A percentile compares a stretch with the other conserved stretches of the same genome.
phyloP scores from a whole-genome alignment of 2,113 vertebrate species.

The Paraplagusia blochii region DNA sequence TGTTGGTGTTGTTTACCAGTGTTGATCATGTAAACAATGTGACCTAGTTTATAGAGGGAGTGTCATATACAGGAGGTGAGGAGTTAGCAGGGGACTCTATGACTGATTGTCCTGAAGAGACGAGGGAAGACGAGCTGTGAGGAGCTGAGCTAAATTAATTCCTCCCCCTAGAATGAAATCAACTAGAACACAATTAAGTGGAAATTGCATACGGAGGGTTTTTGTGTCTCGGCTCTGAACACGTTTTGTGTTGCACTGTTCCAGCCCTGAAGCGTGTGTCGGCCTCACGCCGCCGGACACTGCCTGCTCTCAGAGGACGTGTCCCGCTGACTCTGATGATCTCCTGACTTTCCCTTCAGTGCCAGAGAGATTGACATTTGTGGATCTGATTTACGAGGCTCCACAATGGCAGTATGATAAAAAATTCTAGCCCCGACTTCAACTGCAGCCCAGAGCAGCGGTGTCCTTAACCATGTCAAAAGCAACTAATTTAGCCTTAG shows the following conservation, averaged over 20 bases:
- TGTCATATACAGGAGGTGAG: neutral
- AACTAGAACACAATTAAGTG: too few species aligned
- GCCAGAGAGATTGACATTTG: constrained; percentile 4
- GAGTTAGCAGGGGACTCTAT: constrained; percentile 15
- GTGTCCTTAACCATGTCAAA: too few species aligned
- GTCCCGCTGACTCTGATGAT: neutral
- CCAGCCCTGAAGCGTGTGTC: neutral
- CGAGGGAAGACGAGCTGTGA: constrained; percentile 14
- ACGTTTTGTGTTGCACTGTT: neutral
- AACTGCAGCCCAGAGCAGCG: neutral
- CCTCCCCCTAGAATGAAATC: too few species aligned
- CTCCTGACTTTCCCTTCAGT: constrained; percentile 1
- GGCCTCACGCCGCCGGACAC: neutral
- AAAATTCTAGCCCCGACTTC: neutral
- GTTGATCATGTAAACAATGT: constrained; percentile 14
- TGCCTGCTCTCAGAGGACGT: neutral
- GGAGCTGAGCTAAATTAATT: neutral
- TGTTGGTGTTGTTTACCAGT: too few species aligned
- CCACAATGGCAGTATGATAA: neutral
- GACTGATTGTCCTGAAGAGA: constrained; percentile 26
- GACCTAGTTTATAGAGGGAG: constrained; percentile 37
- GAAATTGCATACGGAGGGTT: neutral
- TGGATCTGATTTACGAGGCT: neutral
- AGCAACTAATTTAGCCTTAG: too few species aligned
- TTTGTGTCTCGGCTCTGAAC: neutral